Conservation (phyloP, 2,113 vertebrate genomes). For the Rattus rattus region DNA sequence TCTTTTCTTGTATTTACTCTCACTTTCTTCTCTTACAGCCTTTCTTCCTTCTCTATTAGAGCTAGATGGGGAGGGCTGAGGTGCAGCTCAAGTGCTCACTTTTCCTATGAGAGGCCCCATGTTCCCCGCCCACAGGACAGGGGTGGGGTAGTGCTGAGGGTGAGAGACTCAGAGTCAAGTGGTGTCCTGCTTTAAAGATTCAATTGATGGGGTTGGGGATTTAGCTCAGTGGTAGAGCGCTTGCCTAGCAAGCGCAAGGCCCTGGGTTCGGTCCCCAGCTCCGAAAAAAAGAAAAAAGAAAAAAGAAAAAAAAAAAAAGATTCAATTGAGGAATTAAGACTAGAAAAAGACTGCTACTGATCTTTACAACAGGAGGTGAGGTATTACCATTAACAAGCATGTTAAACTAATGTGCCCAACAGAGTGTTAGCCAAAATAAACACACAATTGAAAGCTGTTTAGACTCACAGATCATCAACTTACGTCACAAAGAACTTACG, state of each 20-base stretch:
- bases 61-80: background rate
- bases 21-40: background rate
- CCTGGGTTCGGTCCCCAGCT: no score
- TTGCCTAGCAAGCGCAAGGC: no score
- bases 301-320: no score
- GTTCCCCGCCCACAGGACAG: background rate
- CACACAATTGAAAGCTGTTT: background rate
- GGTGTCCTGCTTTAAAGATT: slow-evolving; percentile 31
- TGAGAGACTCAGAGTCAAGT: background rate
- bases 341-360: background rate
- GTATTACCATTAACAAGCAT: slow-evolving; percentile 2
- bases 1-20: slow-evolving; percentile 13
- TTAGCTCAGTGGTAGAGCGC: no score
- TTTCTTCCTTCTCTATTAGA: slow-evolving; percentile 25
- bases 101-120: background rate
- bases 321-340: background rate
- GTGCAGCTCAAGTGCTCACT: background rate
- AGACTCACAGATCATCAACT: slow-evolving; percentile 16
- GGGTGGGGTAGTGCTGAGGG: background rate
- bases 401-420: background rate
- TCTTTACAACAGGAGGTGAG: slow-evolving; percentile 41
- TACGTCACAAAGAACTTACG: background rate
- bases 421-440: slow-evolving; percentile 59
- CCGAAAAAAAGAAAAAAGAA: no score
- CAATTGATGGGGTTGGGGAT: no score